These are phyloP conservation scores for Vollenhovia emeryi DNA, from an alignment of 1,140 invertebrate genomes.

Conservation along the genomic window DNA sequence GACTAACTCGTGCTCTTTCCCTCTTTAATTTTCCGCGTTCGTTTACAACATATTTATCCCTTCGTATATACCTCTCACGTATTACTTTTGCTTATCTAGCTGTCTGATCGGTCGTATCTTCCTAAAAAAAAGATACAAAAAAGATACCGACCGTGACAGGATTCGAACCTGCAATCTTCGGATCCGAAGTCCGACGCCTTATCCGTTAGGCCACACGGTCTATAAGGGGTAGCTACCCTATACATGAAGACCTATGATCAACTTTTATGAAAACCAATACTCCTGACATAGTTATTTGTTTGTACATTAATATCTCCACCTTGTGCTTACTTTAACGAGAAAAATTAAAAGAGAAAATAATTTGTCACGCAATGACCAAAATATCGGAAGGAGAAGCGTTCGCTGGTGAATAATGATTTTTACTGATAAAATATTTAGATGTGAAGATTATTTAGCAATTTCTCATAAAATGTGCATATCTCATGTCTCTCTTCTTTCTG, in stretches of 20 bases:
- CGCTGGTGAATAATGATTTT: background rate
- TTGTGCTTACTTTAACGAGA: background rate
- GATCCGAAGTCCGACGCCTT: constrained; percentile 92
- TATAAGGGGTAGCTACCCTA: constrained; percentile 74
- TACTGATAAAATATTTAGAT: background rate
- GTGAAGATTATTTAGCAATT: background rate
- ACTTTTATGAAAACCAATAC: background rate
- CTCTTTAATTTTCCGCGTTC: background rate
- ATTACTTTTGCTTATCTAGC: background rate
- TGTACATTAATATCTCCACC: background rate
- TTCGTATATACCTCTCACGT: background rate
- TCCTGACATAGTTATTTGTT: background rate
- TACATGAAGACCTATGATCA: background rate
- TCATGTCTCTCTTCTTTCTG: background rate
- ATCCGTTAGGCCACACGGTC: constrained; percentile 91
- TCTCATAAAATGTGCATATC: background rate
- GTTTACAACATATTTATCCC: too few relatives aligned
- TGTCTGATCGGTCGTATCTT: background rate
- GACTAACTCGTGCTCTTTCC: background rate
- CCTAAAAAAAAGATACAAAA: constrained; percentile 12
- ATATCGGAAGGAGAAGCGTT: background rate
- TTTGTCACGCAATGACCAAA: background rate
- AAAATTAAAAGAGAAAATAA: background rate
- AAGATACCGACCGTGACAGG: constrained; percentile 88
- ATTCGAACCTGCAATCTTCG: constrained; percentile 92